Base-by-base conservation (phyloP, 1,140 invertebrate genomes). In the Metopolophium dirhodum region DNA sequence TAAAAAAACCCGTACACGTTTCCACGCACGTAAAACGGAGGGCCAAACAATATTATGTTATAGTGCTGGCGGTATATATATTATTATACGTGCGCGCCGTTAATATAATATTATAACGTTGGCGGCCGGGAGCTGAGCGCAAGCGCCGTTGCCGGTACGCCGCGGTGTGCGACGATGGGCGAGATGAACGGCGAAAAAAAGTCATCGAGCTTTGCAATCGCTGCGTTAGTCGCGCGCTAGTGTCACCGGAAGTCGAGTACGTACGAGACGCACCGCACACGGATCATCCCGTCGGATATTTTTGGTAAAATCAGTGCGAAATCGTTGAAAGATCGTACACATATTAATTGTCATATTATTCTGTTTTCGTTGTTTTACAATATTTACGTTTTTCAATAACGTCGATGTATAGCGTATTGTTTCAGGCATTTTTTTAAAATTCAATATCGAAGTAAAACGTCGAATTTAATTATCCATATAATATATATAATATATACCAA, bases 171-270 rank as follows among this genome's bases (percentile, higher is more conserved):
- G 30, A 68, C 89, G 30, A 51, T 30, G 88, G 54, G 88, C 88
- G 54, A 90, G 54, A 90, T 45, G 89, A 68, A 90, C 89, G 37
- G 54, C n/a, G 23, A 68, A 89, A 89, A 88, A 90, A 90, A 90
- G 37, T 45, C 89, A 61, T 90, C 54, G 89, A 90, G 89, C 89
- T 90, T 90, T 90, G 89, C 89, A 23, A 90, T 45, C 89, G 89
- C 89, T 45, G 89, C 20, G 37, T 61, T 68, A 61, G 54, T 61
- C 11, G 41, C 37, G 89, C 89, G 57, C 89, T 90, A 68, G 89
- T 90, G 89, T 90, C 89, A 45, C 54, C 89, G 89, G 54, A 90
- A 90, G 41, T 90, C 54, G 8, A 41, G 41, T 45, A 90, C 89
- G 54, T 45, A 90, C 89, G 89, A 90, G 89, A 45, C 89, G 89